Evolutionary conservation across 2,113 vertebrate species (phyloP).

Genomic region (Atractosteus spatula): DNA sequence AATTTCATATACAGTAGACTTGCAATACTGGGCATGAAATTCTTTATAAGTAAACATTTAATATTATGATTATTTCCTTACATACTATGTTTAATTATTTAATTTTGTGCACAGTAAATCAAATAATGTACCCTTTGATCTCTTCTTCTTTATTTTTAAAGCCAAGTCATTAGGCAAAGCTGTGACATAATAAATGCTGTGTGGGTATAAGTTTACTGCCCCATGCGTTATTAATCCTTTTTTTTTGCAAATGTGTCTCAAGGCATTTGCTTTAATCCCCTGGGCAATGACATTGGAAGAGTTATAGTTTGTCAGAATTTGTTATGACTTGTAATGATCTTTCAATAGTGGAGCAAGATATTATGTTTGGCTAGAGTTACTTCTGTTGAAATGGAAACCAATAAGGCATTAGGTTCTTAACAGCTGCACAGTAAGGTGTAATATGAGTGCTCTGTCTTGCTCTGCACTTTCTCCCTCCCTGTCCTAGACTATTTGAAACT

Average conservation of each 20-base stretch:
- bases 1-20: no score
- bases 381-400: constrained; percentile 47
- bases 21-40: no score
- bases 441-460: constrained; percentile 37
- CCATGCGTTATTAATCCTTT: neutral
- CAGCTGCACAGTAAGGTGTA: constrained; percentile 53
- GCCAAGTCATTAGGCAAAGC: neutral
- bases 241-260: neutral
- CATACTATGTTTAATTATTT: no score
- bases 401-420: constrained; percentile 40
- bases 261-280: neutral
- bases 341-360: constrained; percentile 42
- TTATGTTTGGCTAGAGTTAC: constrained; percentile 56
- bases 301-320: constrained; percentile 40
- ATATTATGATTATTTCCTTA: no score
- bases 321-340: constrained; percentile 54
- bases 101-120: neutral
- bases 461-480: constrained; percentile 18
- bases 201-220: constrained; percentile 17
- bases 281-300: constrained; percentile 21
- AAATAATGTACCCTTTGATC: neutral
- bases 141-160: neutral
- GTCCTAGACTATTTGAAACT: constrained; percentile 47
- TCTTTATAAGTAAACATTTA: no score
- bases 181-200: constrained; percentile 25